These are phyloP conservation scores for Pandemis heparana DNA, from an alignment of 2,888 invertebrate species.

Conservation along the genomic window DNA sequence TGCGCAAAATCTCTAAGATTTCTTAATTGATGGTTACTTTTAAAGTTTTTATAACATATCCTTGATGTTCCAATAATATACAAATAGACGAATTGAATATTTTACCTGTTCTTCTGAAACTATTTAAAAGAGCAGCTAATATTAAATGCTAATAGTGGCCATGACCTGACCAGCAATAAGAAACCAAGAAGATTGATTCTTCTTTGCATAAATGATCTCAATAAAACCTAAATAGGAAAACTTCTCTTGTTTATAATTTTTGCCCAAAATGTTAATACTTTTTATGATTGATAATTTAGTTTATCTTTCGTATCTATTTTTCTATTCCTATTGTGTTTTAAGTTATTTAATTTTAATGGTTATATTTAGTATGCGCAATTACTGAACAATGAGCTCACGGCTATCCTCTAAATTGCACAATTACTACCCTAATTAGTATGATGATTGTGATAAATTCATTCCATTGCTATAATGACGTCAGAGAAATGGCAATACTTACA, in stretches of 20 bases:
- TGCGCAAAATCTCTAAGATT: background rate
- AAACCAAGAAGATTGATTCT: constrained; percentile 13
- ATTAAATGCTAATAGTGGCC: constrained; percentile 11
- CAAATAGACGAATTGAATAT: too few relatives aligned
- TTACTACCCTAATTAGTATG: constrained; percentile 37
- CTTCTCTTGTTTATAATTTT: background rate
- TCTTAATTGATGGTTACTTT: background rate
- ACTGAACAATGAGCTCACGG: constrained; percentile 38
- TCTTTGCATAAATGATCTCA: constrained; percentile 10
- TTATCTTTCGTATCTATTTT: background rate
- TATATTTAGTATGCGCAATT: constrained; percentile 21
- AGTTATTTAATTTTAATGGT: background rate
- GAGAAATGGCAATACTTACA: constrained; percentile 63
- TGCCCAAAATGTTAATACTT: background rate
- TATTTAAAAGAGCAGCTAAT: background rate
- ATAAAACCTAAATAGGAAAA: background rate
- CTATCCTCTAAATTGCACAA: constrained; percentile 32
- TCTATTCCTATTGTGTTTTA: background rate
- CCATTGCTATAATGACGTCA: constrained; percentile 35
- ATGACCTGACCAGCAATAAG: constrained; percentile 25
- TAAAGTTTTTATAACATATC: background rate
- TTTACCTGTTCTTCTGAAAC: too few relatives aligned
- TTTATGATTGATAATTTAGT: too few relatives aligned
- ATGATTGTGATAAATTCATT: constrained; percentile 34
- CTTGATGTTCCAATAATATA: too few relatives aligned